phyloP scores from a whole-genome alignment of 2,113 vertebrate genomes.

The Oreocharis arfaki region DNA sequence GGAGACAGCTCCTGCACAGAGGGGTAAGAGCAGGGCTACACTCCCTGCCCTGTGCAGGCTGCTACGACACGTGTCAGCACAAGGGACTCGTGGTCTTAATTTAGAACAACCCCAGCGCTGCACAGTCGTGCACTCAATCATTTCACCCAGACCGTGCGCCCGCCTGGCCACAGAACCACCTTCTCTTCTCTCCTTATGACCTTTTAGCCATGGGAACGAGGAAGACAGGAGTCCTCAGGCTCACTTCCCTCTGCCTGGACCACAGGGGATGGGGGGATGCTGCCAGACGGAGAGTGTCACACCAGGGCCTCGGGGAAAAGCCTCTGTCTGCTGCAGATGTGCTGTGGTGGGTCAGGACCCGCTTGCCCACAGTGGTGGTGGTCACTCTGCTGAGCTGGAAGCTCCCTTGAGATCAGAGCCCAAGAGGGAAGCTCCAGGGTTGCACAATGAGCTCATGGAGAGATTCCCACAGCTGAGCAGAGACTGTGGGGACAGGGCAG shows the following conservation, averaged over 20 bases:
- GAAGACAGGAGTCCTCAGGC: constrained; percentile 44
- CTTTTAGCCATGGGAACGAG: constrained; percentile 50
- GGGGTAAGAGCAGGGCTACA: neutral
- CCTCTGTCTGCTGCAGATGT: neutral
- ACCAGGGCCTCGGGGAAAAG: neutral
- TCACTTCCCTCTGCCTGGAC: constrained; percentile 53
- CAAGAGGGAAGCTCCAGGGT: constrained; percentile 67
- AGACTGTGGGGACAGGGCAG: neutral
- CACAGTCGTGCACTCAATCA: neutral
- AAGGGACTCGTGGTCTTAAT: neutral
- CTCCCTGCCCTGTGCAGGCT: neutral
- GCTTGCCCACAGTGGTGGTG: constrained; percentile 41
- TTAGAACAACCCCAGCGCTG: neutral
- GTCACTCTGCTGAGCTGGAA: constrained; percentile 53
- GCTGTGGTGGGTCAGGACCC: neutral
- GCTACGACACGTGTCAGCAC: neutral
- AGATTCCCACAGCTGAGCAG: constrained; percentile 68
- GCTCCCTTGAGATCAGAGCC: constrained; percentile 30
- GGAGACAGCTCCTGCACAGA: neutral
- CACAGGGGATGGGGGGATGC: neutral
- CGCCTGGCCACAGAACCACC: neutral
- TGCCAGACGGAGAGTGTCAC: neutral
- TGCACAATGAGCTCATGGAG: constrained; percentile 53
- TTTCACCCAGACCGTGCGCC: neutral
- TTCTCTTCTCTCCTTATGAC: constrained; percentile 24